phyloP scores from a whole-genome alignment of 2,113 vertebrate genomes.

The Todiramphus saurophagus region DNA sequence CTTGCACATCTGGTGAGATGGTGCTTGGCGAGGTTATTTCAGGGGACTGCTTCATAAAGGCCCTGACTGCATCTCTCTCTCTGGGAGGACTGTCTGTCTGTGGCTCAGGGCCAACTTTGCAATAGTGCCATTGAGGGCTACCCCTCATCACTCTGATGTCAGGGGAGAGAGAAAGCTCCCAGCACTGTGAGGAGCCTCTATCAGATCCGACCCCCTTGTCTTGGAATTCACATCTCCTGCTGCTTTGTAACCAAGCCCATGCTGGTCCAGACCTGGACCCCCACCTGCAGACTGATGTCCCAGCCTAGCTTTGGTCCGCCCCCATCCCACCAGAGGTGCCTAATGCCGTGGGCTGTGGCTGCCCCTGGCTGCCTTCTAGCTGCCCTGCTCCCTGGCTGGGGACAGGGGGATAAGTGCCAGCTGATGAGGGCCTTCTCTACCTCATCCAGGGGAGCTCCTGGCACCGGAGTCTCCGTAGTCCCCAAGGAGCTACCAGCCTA shows the following conservation, averaged over 20 bases:
- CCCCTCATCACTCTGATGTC: background rate
- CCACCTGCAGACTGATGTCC: background rate
- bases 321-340: background rate
- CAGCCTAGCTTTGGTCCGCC: background rate
- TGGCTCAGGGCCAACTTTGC: background rate
- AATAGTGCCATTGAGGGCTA: background rate
- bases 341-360: background rate
- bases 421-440: background rate
- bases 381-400: background rate
- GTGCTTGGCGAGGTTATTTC: background rate
- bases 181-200: background rate
- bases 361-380: background rate
- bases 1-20: background rate
- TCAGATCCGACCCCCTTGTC: background rate
- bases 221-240: background rate
- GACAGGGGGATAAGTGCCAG: rapidly evolving
- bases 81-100: background rate
- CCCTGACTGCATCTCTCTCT: background rate
- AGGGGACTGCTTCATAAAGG: background rate
- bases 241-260: background rate
- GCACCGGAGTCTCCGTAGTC: background rate
- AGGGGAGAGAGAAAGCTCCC: background rate
- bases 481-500: background rate
- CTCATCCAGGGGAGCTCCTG: background rate
- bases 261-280: background rate